Evolutionary conservation across 30 jellyfish, hydroid and myxozoan genomes (phyloP), one percentile per base, ranked within the genome.

Genomic region (Catostylus mosaicus): DNA sequence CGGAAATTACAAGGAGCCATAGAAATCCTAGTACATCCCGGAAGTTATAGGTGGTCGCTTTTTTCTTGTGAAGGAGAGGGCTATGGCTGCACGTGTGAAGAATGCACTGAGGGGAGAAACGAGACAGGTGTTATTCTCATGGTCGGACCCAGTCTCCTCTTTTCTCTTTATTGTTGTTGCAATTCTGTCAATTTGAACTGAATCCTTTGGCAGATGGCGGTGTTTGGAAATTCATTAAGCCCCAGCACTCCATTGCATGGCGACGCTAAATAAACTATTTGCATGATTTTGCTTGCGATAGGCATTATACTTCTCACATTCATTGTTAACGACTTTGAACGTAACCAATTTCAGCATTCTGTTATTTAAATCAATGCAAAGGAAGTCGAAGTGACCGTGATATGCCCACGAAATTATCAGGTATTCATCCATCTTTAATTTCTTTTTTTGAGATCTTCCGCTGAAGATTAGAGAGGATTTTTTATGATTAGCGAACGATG

Each of bases 341-440:
- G 63, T 23, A 48, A 16, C 23, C 20, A 16, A 48, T 9, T 4
- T 48, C 63, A 48, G 23, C 63, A 59, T 8, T 59, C 71, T 20
- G 20, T 22, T 43, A 43, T 16, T 59, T 59, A 1, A 8, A 23
- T 27, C 71, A 37, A 22, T 59, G 38, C 40, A 22, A 2, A 1
- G 26, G 1, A 59, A 24, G 29, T n/a, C 67, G 19, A 16, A 10
- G 30, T 59, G 1, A 3, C 6, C 5, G 85, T 74, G 85, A 74
- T 74, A 74, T 74, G 85, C 85, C 85, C 54, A 74, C 73, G 52
- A 74, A 63, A 74, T 51, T 73, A n/a, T 7, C 85, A 74, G 85
- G 85, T 68, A 68, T 23, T 22, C 7, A 1, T 59, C 9, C 29
- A 40, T 14, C 54, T n/a, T n/a, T n/a, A n/a, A n/a, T n/a, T n/a